phyloP scores from a whole-genome alignment of 2,113 vertebrate genomes.

The Plecotus auritus region DNA sequence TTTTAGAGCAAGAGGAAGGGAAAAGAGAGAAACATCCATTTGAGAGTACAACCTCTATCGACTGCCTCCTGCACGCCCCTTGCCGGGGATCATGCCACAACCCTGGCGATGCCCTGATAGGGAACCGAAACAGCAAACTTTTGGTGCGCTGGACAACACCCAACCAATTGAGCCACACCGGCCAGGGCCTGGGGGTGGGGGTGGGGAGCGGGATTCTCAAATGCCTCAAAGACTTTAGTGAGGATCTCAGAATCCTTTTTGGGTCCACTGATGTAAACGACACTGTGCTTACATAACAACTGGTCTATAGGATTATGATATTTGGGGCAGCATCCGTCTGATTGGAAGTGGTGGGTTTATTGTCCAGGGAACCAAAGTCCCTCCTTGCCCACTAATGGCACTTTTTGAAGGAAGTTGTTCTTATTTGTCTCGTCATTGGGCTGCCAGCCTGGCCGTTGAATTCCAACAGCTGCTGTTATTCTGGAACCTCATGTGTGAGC shows the following conservation, averaged over 20 bases:
- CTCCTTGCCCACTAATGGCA: background rate
- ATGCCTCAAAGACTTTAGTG: background rate
- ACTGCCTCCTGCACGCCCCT: background rate
- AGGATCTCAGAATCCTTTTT: background rate
- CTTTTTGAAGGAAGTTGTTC: background rate
- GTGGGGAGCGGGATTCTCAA: background rate
- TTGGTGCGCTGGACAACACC: background rate
- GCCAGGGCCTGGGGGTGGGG: background rate
- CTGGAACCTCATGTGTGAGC: background rate
- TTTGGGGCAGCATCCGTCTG: background rate
- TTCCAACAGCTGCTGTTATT: slow-evolving; percentile 51
- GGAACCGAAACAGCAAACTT: background rate
- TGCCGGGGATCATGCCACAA: too few relatives aligned
- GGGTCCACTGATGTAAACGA: background rate
- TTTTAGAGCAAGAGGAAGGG: background rate
- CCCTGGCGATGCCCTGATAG: too few relatives aligned
- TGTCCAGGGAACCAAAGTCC: background rate
- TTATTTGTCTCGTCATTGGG: background rate
- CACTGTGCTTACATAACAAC: background rate
- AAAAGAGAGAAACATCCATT: background rate
- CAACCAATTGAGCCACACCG: background rate
- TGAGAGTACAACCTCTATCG: background rate
- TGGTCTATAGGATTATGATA: background rate
- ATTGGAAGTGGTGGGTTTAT: background rate
- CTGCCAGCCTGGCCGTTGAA: background rate